These are phyloP conservation scores for Gymnothorax reevesii DNA, from an alignment of 2,797 vertebrate species.

Conservation along the genomic window DNA sequence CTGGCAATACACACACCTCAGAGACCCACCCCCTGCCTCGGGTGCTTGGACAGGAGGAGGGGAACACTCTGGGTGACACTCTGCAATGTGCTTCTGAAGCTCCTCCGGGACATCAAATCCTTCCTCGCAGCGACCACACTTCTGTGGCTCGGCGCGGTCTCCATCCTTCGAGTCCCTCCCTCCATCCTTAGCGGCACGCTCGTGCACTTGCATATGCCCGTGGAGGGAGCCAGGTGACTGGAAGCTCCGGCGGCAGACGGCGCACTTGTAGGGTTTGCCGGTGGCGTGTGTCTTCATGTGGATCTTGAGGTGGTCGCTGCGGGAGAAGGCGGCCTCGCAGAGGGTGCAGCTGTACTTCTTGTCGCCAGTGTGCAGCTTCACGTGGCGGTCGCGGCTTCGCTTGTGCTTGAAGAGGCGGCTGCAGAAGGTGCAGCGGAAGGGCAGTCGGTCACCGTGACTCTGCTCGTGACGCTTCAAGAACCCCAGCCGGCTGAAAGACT, in stretches of 20 bases:
- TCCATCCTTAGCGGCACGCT: constrained; percentile 87
- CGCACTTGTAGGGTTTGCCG: constrained; percentile 99
- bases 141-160: constrained; percentile 81
- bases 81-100: constrained; percentile 94
- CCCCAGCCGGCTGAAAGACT: constrained; percentile 97
- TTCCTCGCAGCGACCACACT: constrained; percentile 97
- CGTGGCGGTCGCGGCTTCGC: constrained; percentile 94
- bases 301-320: constrained; percentile 98
- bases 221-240: constrained; percentile 95
- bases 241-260: constrained; percentile 95
- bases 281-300: constrained; percentile 99
- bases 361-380: constrained; percentile 97
- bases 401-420: constrained; percentile 99
- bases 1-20: constrained; percentile 96
- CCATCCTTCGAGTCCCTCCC: constrained; percentile 58
- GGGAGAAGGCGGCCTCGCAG: constrained; percentile 95
- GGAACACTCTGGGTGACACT: constrained; percentile 96
- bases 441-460: constrained; percentile 96
- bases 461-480: constrained; percentile 99
- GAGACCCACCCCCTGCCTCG: constrained; percentile 72
- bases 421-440: constrained; percentile 97
- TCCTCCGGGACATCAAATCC: constrained; percentile 97
- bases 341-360: constrained; percentile 98
- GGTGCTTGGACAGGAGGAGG: constrained; percentile 68
- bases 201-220: constrained; percentile 98